Evolutionary conservation across 1,140 invertebrate genomes (phyloP), one percentile per base, ranked within the genome.

Genomic region (Cherax quadricarinatus): DNA sequence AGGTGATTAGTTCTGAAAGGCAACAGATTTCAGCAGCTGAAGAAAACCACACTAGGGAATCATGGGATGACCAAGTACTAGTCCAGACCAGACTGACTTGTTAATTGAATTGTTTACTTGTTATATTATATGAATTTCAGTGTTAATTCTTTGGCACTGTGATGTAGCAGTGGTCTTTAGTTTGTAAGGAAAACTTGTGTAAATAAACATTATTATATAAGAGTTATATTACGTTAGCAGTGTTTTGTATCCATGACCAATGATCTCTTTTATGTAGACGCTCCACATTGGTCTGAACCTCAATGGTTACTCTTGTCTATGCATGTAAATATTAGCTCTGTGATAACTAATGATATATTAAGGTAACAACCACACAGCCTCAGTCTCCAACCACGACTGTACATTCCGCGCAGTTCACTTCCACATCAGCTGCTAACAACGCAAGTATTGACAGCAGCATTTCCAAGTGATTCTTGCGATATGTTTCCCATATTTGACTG

Each of bases 251-350:
- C 70, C 70, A 30, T 75, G 70, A 75, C 70, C 70, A 75, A 30
- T 75, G 70, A 75, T 75, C 70, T 75, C 70, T 75, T 75, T 9
- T 41, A 21, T 9, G n/a, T 75, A 30, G 70, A 9, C 6, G 70
- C 70, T 75, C 24, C 70, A 24, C 70, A 75, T 75, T 70, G 70
- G 70, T 75, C 70, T 30, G 6, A 30, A 75, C 70, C 24, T 4
- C 24, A 6, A 75, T 75, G 70, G 70, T 75, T 75, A 75, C 24
- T 75, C 62, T 75, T 75, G 70, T 75, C 70, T 75, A 75, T 75
- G 70, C 70, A 75, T 75, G 70, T 75, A 75, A 75, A 75, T 75
- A 75, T 75, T 75, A 7, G n/a, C 70, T 75, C n/a, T 75, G 70
- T 30, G 66, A 70, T 70, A 70, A 70, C 66, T 75, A 75, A 24